Evolutionary conservation across 2,888 invertebrate species (phyloP), one percentile per base, ranked within the genome.

Genomic region (Hirtodrosophila histrioides): DNA sequence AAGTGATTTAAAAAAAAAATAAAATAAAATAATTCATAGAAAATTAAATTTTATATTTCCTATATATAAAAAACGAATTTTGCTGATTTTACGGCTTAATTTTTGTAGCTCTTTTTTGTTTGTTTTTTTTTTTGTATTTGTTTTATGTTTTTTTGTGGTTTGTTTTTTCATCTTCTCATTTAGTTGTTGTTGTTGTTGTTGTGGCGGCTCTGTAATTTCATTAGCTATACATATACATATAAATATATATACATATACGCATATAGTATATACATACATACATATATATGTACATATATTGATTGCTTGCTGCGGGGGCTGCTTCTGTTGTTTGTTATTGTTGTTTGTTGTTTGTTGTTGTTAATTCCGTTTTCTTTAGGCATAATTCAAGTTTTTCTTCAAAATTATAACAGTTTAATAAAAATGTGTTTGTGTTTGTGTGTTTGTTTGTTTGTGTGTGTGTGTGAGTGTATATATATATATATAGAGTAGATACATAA

Each of bases 41-140:
- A 78, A 77, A 63, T 74, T 65, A 45, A 69, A 60, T 58, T 82
- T 82, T 72, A 77, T 75, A 80, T 51, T 75, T 78, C 64, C 64
- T 73, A 70, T 69, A 75, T 77, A 75, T 80, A 86, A 65, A 69
- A 79, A 76, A 86, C 63, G 65, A 72, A 79, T 86, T 86, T 84
- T 69, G 51, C 66, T 80, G 69, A 77, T 72, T 50, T 66, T 75
- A 35, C 48, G 55, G 41, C 58, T 61, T 65, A 43, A 37, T 60
- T 66, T 56, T 54, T 50, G 46, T 67, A 37, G 54, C 71, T 58
- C 71, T 58, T 31, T 40, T 43, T 60, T 64, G 11, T 29, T 44
- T 17, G 48, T 49, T 51, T 53, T 39, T 37, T 35, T 49, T 40
- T 41, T 51, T 51, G 12, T 53, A 43, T 33, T 53, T 54, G 43